phyloP scores from a whole-genome alignment of 2,113 vertebrate species.

The Siniperca knerii region DNA sequence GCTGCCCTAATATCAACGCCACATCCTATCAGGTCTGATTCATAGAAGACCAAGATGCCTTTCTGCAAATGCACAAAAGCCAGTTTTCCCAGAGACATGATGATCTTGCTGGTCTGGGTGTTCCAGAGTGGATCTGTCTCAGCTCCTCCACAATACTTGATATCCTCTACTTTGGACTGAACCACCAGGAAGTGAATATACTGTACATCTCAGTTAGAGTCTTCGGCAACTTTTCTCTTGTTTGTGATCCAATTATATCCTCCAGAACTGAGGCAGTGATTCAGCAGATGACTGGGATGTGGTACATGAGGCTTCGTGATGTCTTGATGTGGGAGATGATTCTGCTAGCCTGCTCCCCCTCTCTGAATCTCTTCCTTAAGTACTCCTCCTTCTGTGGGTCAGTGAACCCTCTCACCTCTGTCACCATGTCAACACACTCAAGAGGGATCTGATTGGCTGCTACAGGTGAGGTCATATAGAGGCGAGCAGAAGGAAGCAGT shows the following conservation, averaged over 20 bases:
- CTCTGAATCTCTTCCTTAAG: no score
- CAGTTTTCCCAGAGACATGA: slow-evolving; percentile 5
- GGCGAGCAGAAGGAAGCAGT: no score
- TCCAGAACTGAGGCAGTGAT: slow-evolving; percentile 8
- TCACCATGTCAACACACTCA: no score
- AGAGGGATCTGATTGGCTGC: no score
- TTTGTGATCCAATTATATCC: no score
- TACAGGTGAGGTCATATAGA: neutral
- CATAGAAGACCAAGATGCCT: neutral
- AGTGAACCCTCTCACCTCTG: no score
- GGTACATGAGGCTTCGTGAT: neutral
- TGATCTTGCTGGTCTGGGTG: neutral
- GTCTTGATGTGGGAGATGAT: no score
- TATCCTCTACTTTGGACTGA: slow-evolving; percentile 8
- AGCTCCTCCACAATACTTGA: slow-evolving; percentile 6
- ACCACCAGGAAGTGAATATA: slow-evolving; percentile 1
- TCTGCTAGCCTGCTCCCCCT: no score
- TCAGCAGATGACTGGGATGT: slow-evolving; percentile 16
- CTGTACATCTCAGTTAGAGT: slow-evolving; percentile 15
- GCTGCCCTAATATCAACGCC: neutral
- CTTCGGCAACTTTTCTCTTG: neutral
- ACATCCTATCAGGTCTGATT: neutral
- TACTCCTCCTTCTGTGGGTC: no score
- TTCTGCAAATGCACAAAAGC: neutral
- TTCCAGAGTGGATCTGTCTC: slow-evolving; percentile 3